Base-by-base conservation (phyloP, 1,140 invertebrate species). In the Drosophila bifasciata region DNA sequence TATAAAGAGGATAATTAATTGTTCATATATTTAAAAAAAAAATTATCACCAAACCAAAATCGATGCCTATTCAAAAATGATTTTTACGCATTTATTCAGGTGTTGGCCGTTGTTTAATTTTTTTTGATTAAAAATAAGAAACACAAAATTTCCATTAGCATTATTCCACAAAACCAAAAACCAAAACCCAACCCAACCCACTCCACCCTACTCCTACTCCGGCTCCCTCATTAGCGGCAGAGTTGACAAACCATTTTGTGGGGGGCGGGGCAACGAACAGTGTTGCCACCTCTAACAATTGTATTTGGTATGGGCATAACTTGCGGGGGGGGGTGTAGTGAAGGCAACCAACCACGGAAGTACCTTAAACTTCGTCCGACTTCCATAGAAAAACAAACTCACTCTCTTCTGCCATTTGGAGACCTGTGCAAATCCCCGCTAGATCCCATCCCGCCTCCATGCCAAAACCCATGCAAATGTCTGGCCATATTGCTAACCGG, bases 251-350 rank as follows among this genome's bases (percentile, higher is more conserved):
- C 43, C 32, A 36, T 68, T 69, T n/a, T n/a, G n/a, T n/a, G n/a
- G n/a, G n/a, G n/a, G n/a, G n/a, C n/a, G n/a, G n/a, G n/a, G n/a
- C n/a, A n/a, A n/a, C n/a, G n/a, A n/a, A n/a, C n/a, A n/a, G 21
- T 44, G 63, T 49, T 69, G 5, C 58, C 39, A 45, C 43, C 39
- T 39, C 32, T 46, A 23, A 62, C 64, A 67, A 46, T 68, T 67
- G 62, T 45, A 45, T 64, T 52, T 36, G n/a, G n/a, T n/a, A n/a
- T n/a, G n/a, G n/a, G 39, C n/a, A 9, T 3, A 41, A 17, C 17
- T 23, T 9, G 19, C 56, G 28, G 23, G 19, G 3, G 19, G 3
- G 23, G 23, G 23, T 25, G 23, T 6, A 6, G 23, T 25, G 23
- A 6, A 25, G 19, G 19, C 19, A 3, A 11, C 4, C 9, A 11